Conservation (phyloP, 2,113 vertebrate species). For the Astur gentilis region DNA sequence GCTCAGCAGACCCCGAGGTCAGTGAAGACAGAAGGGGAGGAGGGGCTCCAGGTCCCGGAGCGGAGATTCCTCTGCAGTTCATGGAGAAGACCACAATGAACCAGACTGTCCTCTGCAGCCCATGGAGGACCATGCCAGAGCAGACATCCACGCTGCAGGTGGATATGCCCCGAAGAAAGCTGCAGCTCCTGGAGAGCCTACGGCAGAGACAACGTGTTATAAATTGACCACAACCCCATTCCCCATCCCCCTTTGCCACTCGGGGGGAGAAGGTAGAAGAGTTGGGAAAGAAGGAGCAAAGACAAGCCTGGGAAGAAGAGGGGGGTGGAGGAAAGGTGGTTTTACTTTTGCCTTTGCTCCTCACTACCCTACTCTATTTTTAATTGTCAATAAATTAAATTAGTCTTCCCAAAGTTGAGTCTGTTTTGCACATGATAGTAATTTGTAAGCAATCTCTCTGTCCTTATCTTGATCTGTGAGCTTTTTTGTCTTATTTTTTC, state of each 20-base stretch:
- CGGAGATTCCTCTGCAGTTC: background rate
- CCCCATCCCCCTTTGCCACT: background rate
- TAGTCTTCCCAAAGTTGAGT: background rate
- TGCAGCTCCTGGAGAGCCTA: background rate
- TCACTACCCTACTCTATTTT: background rate
- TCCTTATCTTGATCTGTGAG: background rate
- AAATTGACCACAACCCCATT: background rate
- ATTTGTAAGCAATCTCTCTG: background rate
- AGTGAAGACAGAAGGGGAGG: background rate
- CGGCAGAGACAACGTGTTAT: background rate
- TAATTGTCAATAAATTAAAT: background rate
- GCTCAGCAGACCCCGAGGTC: background rate
- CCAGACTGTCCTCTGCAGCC: background rate
- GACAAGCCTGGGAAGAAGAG: background rate
- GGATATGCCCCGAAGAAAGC: background rate
- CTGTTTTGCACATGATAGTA: background rate
- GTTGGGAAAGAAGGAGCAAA: background rate
- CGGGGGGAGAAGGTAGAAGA: background rate
- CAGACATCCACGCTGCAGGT: background rate
- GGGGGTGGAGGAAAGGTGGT: rapidly evolving
- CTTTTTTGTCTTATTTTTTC: background rate
- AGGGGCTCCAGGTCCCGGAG: rapidly evolving
- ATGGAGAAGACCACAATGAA: background rate
- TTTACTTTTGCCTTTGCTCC: background rate
- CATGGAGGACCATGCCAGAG: rapidly evolving